These are phyloP conservation scores for Ectropis grisescens DNA, from an alignment of 1,140 invertebrate species.

Conservation along the genomic window DNA sequence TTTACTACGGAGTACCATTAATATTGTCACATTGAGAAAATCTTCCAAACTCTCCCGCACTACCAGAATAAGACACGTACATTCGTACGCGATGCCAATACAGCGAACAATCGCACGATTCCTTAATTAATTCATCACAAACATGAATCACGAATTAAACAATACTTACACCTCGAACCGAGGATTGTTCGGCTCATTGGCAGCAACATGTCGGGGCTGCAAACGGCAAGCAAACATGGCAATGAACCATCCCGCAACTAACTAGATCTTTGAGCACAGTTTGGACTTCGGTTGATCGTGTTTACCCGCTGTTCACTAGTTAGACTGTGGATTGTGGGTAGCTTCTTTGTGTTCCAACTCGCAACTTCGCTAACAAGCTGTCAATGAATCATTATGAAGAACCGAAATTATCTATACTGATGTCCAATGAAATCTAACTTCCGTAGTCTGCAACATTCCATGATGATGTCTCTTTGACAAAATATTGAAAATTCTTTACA, in stretches of 20 bases:
- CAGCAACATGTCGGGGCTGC: constrained; percentile 1
- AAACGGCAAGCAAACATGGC: constrained; percentile 27
- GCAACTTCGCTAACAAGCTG: constrained; percentile 62
- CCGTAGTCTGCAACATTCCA: no score
- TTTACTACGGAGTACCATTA: no score
- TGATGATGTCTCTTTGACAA: no score
- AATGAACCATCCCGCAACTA: constrained; percentile 39
- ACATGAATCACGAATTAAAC: neutral
- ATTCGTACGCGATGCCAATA: no score
- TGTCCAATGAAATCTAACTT: no score
- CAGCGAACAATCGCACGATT: no score
- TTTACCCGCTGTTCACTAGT: constrained; percentile 48
- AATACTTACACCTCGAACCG: constrained; percentile 1
- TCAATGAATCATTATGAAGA: constrained; percentile 26
- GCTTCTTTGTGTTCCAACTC: constrained; percentile 56
- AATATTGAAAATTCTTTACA: no score
- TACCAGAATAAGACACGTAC: no score
- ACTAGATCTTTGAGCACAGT: constrained; percentile 61
- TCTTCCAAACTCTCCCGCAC: no score
- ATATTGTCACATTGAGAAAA: no score
- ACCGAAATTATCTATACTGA: constrained; percentile 14
- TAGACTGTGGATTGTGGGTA: constrained; percentile 45
- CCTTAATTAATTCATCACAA: no score
- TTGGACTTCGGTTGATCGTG: constrained; percentile 53
- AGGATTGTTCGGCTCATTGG: neutral